Conservation (phyloP, 2,888 invertebrate genomes). For the Anthophora plumipes region DNA sequence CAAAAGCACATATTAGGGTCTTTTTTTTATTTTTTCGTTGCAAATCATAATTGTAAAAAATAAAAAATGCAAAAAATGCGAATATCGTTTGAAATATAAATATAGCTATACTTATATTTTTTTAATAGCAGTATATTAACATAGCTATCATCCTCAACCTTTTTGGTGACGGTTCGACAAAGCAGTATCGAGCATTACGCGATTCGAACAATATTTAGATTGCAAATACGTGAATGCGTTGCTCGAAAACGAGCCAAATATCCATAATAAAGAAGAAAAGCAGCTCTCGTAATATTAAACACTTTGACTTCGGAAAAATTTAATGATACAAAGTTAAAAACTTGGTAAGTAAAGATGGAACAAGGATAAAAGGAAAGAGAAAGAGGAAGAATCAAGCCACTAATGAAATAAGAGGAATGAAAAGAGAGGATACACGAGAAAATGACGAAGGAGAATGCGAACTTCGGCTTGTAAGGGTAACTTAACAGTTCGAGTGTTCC, state of each 20-base stretch:
- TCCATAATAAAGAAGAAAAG: background rate
- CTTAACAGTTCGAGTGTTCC: slow-evolving; percentile 65
- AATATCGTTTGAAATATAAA: too few species aligned
- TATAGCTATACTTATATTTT: too few species aligned
- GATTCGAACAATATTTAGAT: too few species aligned
- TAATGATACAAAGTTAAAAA: slow-evolving; percentile 56
- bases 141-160: too few species aligned
- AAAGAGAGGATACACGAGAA: slow-evolving; percentile 7
- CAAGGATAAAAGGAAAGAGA: background rate
- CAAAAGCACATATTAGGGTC: too few species aligned
- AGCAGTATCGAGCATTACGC: too few species aligned
- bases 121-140: too few species aligned
- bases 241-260: background rate
- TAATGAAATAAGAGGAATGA: slow-evolving; percentile 40
- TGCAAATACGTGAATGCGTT: background rate
- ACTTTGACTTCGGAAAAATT: slow-evolving; percentile 61
- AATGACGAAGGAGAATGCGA: slow-evolving; percentile 52
- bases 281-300: slow-evolving; percentile 34
- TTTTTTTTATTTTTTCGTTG: too few species aligned
- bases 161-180: too few species aligned
- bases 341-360: background rate
- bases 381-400: slow-evolving; percentile 3
- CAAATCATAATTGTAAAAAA: too few species aligned
- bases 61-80: too few species aligned
- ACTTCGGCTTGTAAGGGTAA: slow-evolving; percentile 61